Evolutionary conservation across 2,797 vertebrate genomes (phyloP), one percentile per base, ranked within the genome.

Genomic region (Parauchenoglanis ngamensis): DNA sequence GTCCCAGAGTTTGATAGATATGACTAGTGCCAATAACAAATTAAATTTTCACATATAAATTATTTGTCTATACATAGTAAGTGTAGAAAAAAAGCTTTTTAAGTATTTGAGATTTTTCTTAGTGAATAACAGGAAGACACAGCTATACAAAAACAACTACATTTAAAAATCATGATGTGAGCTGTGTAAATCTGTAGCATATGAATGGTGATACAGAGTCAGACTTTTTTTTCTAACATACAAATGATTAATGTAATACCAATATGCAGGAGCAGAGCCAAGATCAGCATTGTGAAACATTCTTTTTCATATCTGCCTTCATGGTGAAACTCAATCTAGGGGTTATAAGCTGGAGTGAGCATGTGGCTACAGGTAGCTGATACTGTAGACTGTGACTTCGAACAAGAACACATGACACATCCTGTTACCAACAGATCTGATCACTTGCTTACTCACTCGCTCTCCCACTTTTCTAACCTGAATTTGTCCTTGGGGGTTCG

Each of bases 321-420:
- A 87, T 85, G 59, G 72, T 91, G 79, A 90, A 90, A 90, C 73
- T 31, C 63, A 61, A 88, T 83, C 78, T 31, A 28, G 85, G 67
- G 35, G 82, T 89, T 73, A 56, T 85, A 89, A 86, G 75, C 81
- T 80, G 61, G 88, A 78, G 72, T 79, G 56, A 92, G 91, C 94
- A 86, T 94, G 94, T 94, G 91, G 90, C 88, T 92, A 91, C 94
- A 95, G 89, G 95, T 95, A 70, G 76, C 28, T 85, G 65, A 88
- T 81, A 91, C 83, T 85, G 79, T 63, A 80, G 73, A 78, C 79
- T 89, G 63, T 77, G 75, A 83, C 82, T 84, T 61, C 13, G 80
- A 83, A 83, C 77, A 56, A 75, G 68, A 90, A 82, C 78, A 83
- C 83, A 81, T 83, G 78, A 78, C 84, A 88, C 87, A 89, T 83